A percentile compares a stretch with the other conserved stretches of the same genome.
Conservation (phyloP, 2,888 invertebrate species). For the Leptothorax acervorum region DNA sequence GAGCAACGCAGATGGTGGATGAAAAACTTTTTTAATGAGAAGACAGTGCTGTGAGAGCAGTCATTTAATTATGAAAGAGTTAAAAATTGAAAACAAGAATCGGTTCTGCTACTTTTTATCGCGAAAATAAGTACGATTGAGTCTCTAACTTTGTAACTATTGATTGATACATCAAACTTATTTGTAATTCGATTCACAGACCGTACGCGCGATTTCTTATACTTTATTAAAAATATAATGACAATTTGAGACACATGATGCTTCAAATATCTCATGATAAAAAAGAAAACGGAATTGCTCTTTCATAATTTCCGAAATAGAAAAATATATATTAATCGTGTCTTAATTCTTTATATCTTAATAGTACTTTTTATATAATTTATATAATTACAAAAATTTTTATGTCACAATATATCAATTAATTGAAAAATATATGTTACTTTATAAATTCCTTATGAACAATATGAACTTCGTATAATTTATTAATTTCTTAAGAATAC, state of each 20-base stretch:
- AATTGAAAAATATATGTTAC: neutral
- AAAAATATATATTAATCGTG: neutral
- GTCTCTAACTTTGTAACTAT: conserved; percentile 17
- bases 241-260: neutral
- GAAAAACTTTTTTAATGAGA: conserved; percentile 73
- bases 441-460: neutral
- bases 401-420: neutral
- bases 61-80: conserved; percentile 71
- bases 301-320: neutral
- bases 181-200: neutral
- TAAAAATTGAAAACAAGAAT: conserved; percentile 66
- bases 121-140: conserved; percentile 50
- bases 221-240: neutral
- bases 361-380: conserved; percentile 3
- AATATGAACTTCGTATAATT: neutral
- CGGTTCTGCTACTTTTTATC: conserved; percentile 55
- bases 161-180: conserved; percentile 17
- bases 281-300: neutral
- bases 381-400: neutral
- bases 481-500: neutral
- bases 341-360: neutral
- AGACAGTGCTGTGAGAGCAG: conserved; percentile 55
- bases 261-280: neutral
- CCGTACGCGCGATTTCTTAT: neutral
- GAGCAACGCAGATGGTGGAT: conserved; percentile 68